phyloP scores from a whole-genome alignment of 2,888 invertebrate genomes.

The Drosophila paranaensis region DNA sequence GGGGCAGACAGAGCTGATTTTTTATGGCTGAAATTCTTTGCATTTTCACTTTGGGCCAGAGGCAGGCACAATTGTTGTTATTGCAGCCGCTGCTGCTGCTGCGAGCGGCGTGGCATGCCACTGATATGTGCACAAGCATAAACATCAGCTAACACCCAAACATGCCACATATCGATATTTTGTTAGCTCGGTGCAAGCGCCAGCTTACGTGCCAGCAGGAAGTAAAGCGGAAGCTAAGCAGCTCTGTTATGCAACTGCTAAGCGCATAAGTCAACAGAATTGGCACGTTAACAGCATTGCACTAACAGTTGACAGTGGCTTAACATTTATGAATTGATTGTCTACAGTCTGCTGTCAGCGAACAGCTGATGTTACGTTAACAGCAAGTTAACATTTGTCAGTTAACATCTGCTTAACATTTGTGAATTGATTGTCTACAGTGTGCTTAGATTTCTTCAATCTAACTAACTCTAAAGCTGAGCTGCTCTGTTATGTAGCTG shows the following conservation, averaged over 20 bases:
- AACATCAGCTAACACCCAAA: slow-evolving; percentile 15
- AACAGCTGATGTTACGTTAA: too few species aligned
- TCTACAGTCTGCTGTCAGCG: too few species aligned
- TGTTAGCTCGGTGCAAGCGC: slow-evolving; percentile 2
- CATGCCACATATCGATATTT: slow-evolving; percentile 16
- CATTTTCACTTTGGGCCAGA: slow-evolving; percentile 15
- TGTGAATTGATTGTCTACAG: too few species aligned
- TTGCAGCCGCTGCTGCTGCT: slow-evolving; percentile 6
- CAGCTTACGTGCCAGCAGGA: neutral
- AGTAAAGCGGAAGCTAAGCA: neutral
- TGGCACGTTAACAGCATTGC: neutral
- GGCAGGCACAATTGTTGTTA: slow-evolving; percentile 20
- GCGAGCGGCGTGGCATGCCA: slow-evolving; percentile 17
- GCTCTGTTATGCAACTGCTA: slow-evolving; percentile 9
- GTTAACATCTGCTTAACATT: too few species aligned
- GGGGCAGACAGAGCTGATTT: slow-evolving; percentile 31
- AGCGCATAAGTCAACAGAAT: neutral
- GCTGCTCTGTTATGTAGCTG: neutral
- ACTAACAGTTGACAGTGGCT: neutral
- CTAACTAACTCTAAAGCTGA: too few species aligned
- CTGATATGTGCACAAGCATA: slow-evolving; percentile 15
- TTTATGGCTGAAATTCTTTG: slow-evolving; percentile 40
- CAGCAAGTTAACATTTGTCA: too few species aligned
- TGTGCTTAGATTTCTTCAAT: neutral
- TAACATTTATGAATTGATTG: neutral